Base-by-base conservation (phyloP, 2,797 vertebrate genomes). In the Lepilemur ruficaudatus region DNA sequence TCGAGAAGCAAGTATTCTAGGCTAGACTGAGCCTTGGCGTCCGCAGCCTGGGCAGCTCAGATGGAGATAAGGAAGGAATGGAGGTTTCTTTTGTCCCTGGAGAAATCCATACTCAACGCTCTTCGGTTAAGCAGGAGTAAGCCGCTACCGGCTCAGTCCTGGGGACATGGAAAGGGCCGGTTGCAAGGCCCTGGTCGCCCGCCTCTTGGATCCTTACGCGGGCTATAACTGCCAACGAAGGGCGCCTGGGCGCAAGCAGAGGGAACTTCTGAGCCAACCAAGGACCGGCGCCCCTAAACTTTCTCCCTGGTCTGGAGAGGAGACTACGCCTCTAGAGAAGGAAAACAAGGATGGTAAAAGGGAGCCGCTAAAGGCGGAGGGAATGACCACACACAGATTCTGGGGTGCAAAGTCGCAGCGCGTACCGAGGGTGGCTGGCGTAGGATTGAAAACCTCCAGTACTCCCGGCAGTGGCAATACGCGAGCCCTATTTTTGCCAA, bases 191-290 rank as follows among this genome's bases (percentile, higher is more conserved):
- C 3, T 8, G 13, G 78, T 46, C 2, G 28, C 80, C n/a, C 32
- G 43, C 46, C 41, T 59, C 83, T 35, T 1, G 25, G 2, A 3
- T 11, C 43, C 59, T 80, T 50, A 0, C 11, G 73, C 59, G 0
- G 43, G 55, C 93, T 55, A 35, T 55, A 35, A 28, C 32, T 28
- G 59, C 35, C 72, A 17, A 52, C 79, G 55, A 52, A 23, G 30
- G 80, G 50, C 28, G 3, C 79, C 84, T 32, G n/a, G 84, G 69
- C 23, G 2, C 75, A 23, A 85, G 67, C 2, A 1, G 22, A 91
- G 30, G 76, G 91, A 98, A 97, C 95, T 98, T 98, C 86, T 46
- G 76, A 86, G 43, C 76, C 69, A n/a, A 85, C 38, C 70, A 50
- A 83, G 52, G 32, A n/a, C 43, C 1, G 2, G 35, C 10, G 43